A percentile compares a stretch with the other conserved stretches of the same genome.
These are phyloP conservation scores for Drosophila pectinifera DNA, from an alignment of 1,140 invertebrate species.

Conservation along the genomic window DNA sequence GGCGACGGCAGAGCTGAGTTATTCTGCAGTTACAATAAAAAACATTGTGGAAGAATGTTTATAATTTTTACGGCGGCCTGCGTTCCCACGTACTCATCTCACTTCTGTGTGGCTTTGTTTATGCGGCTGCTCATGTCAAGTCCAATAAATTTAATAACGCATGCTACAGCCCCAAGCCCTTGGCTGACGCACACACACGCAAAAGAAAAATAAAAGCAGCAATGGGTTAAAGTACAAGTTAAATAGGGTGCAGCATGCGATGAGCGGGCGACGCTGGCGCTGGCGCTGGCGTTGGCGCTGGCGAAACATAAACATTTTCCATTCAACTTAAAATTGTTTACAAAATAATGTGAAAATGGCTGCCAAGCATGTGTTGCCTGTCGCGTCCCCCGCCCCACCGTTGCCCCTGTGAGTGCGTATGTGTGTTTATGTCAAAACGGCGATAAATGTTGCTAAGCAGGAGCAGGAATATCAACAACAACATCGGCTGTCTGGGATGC, in stretches of 20 bases:
- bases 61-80: conserved; percentile 24
- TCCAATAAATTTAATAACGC: conserved; percentile 74
- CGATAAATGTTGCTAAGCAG: conserved; percentile 80
- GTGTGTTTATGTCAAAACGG: conserved; percentile 70
- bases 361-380: conserved; percentile 77
- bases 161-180: conserved; percentile 43
- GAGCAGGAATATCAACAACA: conserved; percentile 58
- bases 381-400: conserved; percentile 12
- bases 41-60: conserved; percentile 20
- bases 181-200: conserved; percentile 25
- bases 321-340: conserved; percentile 83
- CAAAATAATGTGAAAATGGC: conserved; percentile 83
- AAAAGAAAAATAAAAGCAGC: conserved; percentile 45
- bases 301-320: conserved; percentile 77
- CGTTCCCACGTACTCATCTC: conserved; percentile 12
- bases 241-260: conserved; percentile 76
- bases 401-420: conserved; percentile 18
- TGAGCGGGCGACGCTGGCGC: conserved; percentile 40
- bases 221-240: conserved; percentile 65
- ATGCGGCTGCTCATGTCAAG: conserved; percentile 35
- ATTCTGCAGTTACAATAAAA: conserved; percentile 53
- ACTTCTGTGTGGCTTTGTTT: background rate
- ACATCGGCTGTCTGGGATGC: conserved; percentile 41
- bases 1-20: conserved; percentile 20
- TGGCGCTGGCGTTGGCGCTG: conserved; percentile 12